A percentile compares a stretch with the other conserved stretches of the same genome.
Evolutionary conservation across 2,888 invertebrate species (phyloP).

Genomic region (Perizoma flavofasciatum): DNA sequence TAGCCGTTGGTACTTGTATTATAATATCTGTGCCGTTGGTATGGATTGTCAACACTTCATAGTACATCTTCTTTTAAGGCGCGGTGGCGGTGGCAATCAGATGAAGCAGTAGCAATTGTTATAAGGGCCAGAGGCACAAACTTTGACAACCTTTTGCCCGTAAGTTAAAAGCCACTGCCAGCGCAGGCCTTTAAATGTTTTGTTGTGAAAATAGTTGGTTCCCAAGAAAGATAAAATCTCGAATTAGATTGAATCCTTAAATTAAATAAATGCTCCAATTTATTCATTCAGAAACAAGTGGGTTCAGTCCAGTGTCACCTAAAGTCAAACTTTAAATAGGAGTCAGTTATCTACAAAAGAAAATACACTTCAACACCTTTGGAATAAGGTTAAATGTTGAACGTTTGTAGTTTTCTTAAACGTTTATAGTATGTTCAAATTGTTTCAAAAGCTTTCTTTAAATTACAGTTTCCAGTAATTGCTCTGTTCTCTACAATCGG

Average conservation of each 20-base stretch:
- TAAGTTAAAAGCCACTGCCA: too few relatives aligned
- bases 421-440: slow-evolving; percentile 25
- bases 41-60: too few relatives aligned
- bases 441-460: slow-evolving; percentile 36
- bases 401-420: background rate
- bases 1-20: too few relatives aligned
- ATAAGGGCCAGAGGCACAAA: too few relatives aligned
- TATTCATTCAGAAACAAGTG: slow-evolving; percentile 49
- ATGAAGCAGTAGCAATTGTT: too few relatives aligned
- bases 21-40: too few relatives aligned
- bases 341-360: slow-evolving; percentile 6
- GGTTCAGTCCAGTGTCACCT: slow-evolving; percentile 22
- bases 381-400: slow-evolving; percentile 15
- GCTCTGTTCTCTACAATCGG: slow-evolving; percentile 31
- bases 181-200: background rate
- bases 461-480: slow-evolving; percentile 39
- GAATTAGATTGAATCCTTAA: slow-evolving; percentile 43
- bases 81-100: too few relatives aligned
- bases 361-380: background rate
- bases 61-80: too few relatives aligned
- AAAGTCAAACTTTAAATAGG: slow-evolving; percentile 18
- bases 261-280: slow-evolving; percentile 56
- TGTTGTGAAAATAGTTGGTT: slow-evolving; percentile 6
- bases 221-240: slow-evolving; percentile 24
- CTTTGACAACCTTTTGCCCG: too few relatives aligned